phyloP scores from a whole-genome alignment of 2,113 vertebrate genomes.

The Cygnus buccinator region DNA sequence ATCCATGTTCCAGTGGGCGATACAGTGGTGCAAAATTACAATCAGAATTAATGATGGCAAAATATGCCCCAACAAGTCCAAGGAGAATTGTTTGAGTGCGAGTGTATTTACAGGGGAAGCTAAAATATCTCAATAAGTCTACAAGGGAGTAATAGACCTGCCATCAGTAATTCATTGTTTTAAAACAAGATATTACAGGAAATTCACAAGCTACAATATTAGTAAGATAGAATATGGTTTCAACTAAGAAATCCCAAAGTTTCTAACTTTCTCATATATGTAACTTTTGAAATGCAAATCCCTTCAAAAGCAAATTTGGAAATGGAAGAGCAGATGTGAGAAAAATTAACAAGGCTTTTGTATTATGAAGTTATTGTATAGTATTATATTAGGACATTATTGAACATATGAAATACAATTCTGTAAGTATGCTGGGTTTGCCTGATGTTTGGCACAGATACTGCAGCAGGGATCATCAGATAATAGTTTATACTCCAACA shows the following conservation, averaged over 20 bases:
- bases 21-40: not conserved
- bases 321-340: not conserved
- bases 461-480: not conserved
- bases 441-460: not conserved
- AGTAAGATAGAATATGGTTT: not conserved
- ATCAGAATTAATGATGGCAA: not conserved
- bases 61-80: not conserved
- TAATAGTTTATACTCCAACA: not conserved
- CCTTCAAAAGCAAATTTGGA: not conserved
- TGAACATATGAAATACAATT: not conserved
- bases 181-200: not conserved
- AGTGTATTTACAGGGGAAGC: not conserved
- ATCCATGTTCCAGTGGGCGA: rapidly evolving
- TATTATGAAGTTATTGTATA: not conserved
- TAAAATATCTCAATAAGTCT: not conserved
- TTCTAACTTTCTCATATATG: not conserved
- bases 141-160: not conserved
- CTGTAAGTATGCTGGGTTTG: not conserved
- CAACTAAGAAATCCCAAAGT: not conserved
- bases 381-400: not conserved
- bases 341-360: not conserved
- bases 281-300: not conserved
- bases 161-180: not conserved
- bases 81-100: not conserved
- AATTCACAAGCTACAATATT: not conserved